These are phyloP conservation scores for Odocoileus hemionus DNA, from an alignment of 2,113 vertebrate genomes.

Conservation along the genomic window DNA sequence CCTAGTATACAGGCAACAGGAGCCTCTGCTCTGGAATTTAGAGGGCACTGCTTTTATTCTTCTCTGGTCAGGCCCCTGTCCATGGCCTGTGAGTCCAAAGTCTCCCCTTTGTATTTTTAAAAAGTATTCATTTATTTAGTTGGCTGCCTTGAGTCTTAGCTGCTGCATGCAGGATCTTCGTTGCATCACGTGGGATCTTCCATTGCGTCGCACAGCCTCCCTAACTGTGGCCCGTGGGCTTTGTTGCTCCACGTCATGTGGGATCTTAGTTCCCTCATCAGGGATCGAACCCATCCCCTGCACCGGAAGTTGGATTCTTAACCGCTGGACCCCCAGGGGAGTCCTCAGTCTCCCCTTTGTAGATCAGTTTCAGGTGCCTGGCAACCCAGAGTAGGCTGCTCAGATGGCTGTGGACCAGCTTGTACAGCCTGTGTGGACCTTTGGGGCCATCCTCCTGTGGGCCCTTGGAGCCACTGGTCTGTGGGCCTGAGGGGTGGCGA, in stretches of 20 bases:
- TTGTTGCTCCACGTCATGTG: background rate
- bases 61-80: background rate
- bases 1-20: background rate
- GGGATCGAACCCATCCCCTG: background rate
- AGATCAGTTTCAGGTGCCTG: background rate
- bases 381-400: background rate
- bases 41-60: background rate
- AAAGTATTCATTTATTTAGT: background rate
- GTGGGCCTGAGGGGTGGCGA: fast-evolving
- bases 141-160: background rate
- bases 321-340: background rate
- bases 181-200: background rate
- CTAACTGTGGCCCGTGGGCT: background rate
- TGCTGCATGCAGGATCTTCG: background rate
- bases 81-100: background rate
- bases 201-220: background rate
- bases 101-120: background rate
- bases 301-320: background rate
- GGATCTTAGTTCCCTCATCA: background rate
- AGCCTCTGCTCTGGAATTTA: background rate
- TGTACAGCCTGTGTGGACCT: background rate
- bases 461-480: background rate
- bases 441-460: background rate
- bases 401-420: background rate
- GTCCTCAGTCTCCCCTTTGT: background rate